Conservation (phyloP, 2,888 invertebrate genomes). For the Orthosia gothica region DNA sequence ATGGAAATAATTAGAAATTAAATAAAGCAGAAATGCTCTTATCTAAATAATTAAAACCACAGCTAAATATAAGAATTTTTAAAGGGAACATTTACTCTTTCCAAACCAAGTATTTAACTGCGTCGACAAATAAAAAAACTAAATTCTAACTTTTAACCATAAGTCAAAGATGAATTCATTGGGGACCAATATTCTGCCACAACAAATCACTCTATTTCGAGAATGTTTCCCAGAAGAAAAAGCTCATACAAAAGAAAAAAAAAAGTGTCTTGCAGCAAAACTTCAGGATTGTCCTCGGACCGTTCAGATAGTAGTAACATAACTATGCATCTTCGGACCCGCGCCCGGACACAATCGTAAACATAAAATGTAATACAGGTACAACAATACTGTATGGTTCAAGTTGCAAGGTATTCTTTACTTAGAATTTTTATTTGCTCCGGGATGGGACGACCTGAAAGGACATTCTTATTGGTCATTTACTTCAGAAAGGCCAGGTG, state of each 20-base stretch:
- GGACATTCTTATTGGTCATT: no score
- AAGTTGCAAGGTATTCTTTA: constrained; percentile 17
- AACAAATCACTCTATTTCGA: constrained; percentile 23
- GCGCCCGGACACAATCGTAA: constrained; percentile 63
- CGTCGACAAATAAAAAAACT: neutral
- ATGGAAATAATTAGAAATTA: no score
- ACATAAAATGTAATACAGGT: constrained; percentile 68
- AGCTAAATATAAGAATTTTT: no score
- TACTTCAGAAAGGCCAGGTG: no score
- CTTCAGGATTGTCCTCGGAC: constrained; percentile 51
- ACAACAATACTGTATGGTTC: constrained; percentile 49
- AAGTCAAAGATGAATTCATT: constrained; percentile 25
- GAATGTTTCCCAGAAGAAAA: constrained; percentile 26
- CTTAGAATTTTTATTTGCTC: neutral
- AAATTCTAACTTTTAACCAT: constrained; percentile 5
- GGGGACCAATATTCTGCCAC: constrained; percentile 22
- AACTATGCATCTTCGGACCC: constrained; percentile 66
- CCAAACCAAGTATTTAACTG: neutral
- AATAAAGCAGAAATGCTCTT: no score
- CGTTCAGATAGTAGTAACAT: constrained; percentile 53
- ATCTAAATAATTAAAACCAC: no score
- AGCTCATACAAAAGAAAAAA: constrained; percentile 36
- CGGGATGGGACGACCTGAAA: no score
- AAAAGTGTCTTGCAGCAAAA: constrained; percentile 34
- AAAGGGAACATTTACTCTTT: no score